Evolutionary conservation across 2,113 vertebrate genomes (phyloP).

Genomic region (Bothrops jararaca): DNA sequence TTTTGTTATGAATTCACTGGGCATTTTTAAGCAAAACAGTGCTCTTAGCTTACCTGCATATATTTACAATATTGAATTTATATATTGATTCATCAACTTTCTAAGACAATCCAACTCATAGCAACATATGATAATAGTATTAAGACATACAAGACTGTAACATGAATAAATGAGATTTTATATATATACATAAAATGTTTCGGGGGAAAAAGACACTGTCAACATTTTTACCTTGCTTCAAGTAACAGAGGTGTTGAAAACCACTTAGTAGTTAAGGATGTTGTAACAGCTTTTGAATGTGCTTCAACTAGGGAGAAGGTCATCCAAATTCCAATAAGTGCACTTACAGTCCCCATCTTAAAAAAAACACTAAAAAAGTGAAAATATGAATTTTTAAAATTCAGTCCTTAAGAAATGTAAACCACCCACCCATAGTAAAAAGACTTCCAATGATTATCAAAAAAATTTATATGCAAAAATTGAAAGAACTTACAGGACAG

Average conservation of each 20-base stretch:
- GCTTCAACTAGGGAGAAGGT: conserved; percentile 69
- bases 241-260: conserved; percentile 86
- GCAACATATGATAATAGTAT: background rate
- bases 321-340: conserved; percentile 71
- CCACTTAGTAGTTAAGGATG: conserved; percentile 93
- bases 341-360: conserved; percentile 78
- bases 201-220: background rate
- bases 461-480: background rate
- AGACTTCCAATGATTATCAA: background rate
- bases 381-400: background rate
- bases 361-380: conserved; percentile 48
- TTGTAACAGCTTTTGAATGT: conserved; percentile 94
- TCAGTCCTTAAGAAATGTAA: background rate
- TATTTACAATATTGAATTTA: background rate
- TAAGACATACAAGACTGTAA: background rate
- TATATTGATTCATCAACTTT: background rate
- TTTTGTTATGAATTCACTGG: background rate
- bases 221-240: conserved; percentile 83
- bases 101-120: background rate
- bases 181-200: background rate
- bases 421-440: background rate
- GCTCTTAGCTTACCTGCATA: background rate
- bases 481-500: background rate
- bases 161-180: background rate
- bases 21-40: background rate